phyloP scores from a whole-genome alignment of 2,113 vertebrate species.

The Strix uralensis region DNA sequence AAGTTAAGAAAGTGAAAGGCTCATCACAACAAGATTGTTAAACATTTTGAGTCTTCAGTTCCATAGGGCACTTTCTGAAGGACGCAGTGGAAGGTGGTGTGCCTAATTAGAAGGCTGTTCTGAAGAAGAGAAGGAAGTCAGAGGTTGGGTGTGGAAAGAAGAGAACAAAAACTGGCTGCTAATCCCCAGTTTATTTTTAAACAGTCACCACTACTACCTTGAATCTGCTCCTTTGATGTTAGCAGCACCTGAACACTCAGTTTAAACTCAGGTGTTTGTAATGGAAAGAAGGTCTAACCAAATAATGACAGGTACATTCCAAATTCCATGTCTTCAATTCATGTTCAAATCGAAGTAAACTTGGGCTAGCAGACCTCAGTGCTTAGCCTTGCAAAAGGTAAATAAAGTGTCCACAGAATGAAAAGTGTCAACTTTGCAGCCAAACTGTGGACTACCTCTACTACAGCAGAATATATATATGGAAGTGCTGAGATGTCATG shows the following conservation, averaged over 20 bases:
- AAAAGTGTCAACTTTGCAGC: not conserved
- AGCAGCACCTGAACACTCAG: not conserved
- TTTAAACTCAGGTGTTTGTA: not conserved
- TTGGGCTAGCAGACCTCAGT: not conserved
- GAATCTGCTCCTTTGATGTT: not conserved
- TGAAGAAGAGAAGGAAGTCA: not conserved
- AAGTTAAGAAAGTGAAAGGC: not conserved
- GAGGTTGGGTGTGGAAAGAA: not conserved
- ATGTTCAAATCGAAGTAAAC: not conserved
- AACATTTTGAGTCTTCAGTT: not conserved
- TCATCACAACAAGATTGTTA: not conserved
- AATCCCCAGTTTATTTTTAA: not conserved
- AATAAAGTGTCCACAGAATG: not conserved
- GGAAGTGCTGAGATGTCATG: not conserved
- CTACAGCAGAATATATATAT: not conserved
- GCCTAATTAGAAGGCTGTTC: not conserved
- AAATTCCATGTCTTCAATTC: not conserved
- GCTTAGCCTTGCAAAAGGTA: not conserved
- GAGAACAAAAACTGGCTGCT: not conserved
- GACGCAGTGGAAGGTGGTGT: not conserved
- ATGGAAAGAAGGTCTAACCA: not conserved
- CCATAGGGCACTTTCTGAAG: not conserved
- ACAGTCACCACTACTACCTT: not conserved
- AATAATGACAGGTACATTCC: not conserved
- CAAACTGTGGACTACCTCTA: not conserved